Evolutionary conservation across 2,888 invertebrate species (phyloP), one percentile per base, ranked within the genome.

Genomic region (Agrotis segetum): DNA sequence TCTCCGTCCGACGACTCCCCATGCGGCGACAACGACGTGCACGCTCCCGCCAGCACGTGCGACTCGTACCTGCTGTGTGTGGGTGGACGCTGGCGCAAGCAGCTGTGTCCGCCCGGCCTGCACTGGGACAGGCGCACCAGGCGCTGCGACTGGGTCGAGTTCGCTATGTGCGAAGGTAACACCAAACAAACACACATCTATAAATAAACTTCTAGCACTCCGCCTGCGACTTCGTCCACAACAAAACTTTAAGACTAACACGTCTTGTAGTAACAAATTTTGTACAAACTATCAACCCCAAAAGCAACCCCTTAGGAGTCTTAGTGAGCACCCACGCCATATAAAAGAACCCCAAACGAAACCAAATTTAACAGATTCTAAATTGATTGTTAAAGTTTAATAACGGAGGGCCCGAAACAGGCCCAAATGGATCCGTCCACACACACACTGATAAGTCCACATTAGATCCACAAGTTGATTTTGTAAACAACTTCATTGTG

Each of bases 81-180:
- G 4, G 94, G 97, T 5, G 98, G 98, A 0, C 97, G 97, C 73
- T 93, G 98, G 88, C 97, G 95, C 44, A 97, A 97, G 81, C 98
- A 98, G 85, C 96, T 97, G 77, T 98, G 98, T 88, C 97, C 98
- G 0, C 97, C 97, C 0, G 98, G 98, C 34, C 91, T 98, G 65
- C 98, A 98, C 89, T 99, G 98, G 98, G 98, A 98, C 90, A 95
- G 95, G 61, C 93, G 96, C 1, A 96, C 96, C 46, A 96, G 96
- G 52, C 96, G 97, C 34, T 98, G 98, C 87, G 98, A 98, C 89
- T 98, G 98, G 98, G 97, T 98, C 11, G 96, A 96, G 9, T 96
- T 96, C 61, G 98, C 98, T 0, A 97, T 97, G 92, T 98, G 98
- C 87, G 94, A 95, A 79, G 88, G 96, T 96, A 88, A 21, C 6